A percentile compares a stretch with the other conserved stretches of the same genome.
Evolutionary conservation across 1,140 invertebrate species (phyloP).

Genomic region (Drosophila arizonae): DNA sequence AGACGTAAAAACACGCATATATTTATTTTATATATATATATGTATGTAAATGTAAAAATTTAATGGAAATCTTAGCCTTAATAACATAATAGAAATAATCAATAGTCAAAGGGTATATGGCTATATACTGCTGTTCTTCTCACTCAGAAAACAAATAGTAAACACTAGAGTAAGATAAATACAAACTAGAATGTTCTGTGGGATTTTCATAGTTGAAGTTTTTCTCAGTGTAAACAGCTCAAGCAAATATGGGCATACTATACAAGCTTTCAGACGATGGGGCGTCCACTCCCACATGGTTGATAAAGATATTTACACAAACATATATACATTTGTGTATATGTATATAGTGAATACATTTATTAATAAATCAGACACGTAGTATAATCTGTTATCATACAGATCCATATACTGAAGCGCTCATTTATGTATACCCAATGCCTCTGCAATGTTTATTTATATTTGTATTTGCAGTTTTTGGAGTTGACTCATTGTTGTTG

Average conservation of each 20-base stretch:
- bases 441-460: slow-evolving; percentile 23
- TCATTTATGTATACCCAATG: background rate
- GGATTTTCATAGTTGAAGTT: too few species aligned
- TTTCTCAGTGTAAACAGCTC: too few species aligned
- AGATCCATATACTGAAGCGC: background rate
- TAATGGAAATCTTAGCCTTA: too few species aligned
- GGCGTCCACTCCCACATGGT: background rate
- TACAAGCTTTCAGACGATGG: background rate
- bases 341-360: background rate
- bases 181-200: too few species aligned
- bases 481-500: slow-evolving; percentile 39
- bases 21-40: too few species aligned
- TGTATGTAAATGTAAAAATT: too few species aligned
- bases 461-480: slow-evolving; percentile 12
- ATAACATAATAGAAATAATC: too few species aligned
- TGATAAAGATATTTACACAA: background rate
- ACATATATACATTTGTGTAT: background rate
- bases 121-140: too few species aligned
- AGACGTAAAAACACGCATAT: too few species aligned
- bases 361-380: background rate
- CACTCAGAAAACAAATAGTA: too few species aligned
- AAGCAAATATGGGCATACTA: background rate
- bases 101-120: too few species aligned
- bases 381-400: background rate
- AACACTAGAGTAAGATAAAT: too few species aligned